Conservation (phyloP, 2,888 invertebrate species). For the Galerucella nymphaeae region DNA sequence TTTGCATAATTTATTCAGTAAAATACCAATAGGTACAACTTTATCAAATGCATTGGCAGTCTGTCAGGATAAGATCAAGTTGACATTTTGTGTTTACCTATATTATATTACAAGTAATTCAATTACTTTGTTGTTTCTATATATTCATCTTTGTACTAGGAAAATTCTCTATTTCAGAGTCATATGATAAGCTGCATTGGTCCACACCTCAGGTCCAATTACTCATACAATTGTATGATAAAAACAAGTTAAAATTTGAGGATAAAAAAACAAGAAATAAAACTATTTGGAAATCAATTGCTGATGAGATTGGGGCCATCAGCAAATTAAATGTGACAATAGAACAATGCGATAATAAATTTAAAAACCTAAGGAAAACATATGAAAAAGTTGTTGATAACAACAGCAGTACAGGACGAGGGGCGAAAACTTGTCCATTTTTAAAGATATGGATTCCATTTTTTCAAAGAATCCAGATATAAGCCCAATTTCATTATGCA, state of each 20-base stretch:
- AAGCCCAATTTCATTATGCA: constrained; percentile 18
- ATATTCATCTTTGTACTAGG: constrained; percentile 12
- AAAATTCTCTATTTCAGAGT: constrained; percentile 12
- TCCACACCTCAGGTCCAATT: constrained; percentile 23
- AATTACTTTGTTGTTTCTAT: constrained; percentile 5
- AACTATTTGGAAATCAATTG: constrained; percentile 24
- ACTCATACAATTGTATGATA: constrained; percentile 24
- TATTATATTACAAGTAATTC: constrained; percentile 17
- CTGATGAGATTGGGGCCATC: constrained; percentile 20
- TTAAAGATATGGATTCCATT: constrained; percentile 25
- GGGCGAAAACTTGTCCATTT: constrained; percentile 19
- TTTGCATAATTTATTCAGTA: too few relatives aligned
- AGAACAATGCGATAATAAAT: constrained; percentile 18
- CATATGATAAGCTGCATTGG: constrained; percentile 22
- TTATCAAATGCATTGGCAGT: too few relatives aligned
- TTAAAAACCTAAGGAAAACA: constrained; percentile 14
- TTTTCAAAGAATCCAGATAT: constrained; percentile 20
- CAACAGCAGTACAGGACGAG: constrained; percentile 25
- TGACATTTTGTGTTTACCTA: neutral
- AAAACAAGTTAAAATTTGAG: constrained; percentile 17
- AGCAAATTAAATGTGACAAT: constrained; percentile 5
- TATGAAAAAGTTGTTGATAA: constrained; percentile 19
- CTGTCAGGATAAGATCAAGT: neutral
- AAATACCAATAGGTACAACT: too few relatives aligned
- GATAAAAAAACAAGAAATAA: constrained; percentile 21